Base-by-base conservation (phyloP, 2,888 invertebrate species). In the Lepidochitona cinerea region DNA sequence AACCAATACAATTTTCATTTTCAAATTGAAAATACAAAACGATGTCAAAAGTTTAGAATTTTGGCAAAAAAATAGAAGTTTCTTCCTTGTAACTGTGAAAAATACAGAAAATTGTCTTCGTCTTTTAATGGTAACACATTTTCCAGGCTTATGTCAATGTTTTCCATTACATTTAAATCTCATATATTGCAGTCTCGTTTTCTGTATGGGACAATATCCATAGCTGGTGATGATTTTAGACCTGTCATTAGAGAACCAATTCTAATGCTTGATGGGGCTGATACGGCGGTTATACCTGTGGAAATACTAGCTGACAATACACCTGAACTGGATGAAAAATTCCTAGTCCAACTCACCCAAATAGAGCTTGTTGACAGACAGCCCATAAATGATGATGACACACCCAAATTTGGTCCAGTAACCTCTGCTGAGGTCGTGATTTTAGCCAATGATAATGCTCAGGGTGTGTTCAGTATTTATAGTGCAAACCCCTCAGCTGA, bases 281-380 rank as follows among this genome's bases (percentile, higher is more conserved):
- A 23, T 3, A 26, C 7, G 1, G 85, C 82, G 6, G 74, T 70
- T 14, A 77, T 90, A 9, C 86, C 85, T 6, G 77, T 89, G 9
- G 75, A 79, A 2, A 82, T 90, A 35, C 52, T 84, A 0, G 82
- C 85, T 41, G 89, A 89, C 73, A 80, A 70, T 53, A 71, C 85
- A 9, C 89, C 90, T 4, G 89, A 90, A 79, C 80, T 89, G 1
- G 81, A 82, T 67, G 89, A 89, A 73, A 81, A 78, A 29, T 88
- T 90, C 78, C 41, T 76, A 7, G 78, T 87, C 6, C 75, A 54
- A 14, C 74, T 88, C 36, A 79, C 78, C 0, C 68, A 78, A 18
- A 86, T 89, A 9, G 85, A 85, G 68, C 75, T 83, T 52, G 82
- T 86, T 0, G 81, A 77, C 14, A 82, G 83, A 26, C 74, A 80